A percentile compares a stretch with the other conserved stretches of the same genome.
Conservation (phyloP, 2,888 invertebrate genomes). For the Drosophila prostipennis region DNA sequence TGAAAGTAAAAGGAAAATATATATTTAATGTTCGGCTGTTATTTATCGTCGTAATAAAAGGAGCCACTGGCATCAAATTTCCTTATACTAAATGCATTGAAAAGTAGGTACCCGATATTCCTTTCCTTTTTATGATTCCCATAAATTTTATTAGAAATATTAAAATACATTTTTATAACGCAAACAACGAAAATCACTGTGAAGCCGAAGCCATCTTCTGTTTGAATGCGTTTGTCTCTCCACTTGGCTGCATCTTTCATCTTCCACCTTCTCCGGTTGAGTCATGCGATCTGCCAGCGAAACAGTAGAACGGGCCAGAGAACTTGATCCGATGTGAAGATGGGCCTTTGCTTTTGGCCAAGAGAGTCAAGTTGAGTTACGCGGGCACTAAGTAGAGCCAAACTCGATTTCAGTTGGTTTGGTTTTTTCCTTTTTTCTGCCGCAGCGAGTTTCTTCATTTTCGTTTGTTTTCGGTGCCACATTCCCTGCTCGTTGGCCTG, state of each 20-base stretch:
- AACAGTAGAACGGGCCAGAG: constrained; percentile 59
- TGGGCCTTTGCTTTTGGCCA: constrained; percentile 12
- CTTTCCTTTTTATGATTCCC: neutral
- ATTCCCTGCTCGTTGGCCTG: constrained; percentile 48
- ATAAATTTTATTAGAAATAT: neutral
- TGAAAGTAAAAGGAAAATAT: neutral
- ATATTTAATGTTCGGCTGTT: neutral
- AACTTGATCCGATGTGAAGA: constrained; percentile 40
- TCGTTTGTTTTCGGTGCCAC: constrained; percentile 46
- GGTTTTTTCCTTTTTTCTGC: constrained; percentile 1
- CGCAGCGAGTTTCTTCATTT: constrained; percentile 36
- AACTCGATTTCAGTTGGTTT: constrained; percentile 55
- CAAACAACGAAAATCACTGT: neutral
- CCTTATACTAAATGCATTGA: neutral
- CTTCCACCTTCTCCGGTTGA: constrained; percentile 51
- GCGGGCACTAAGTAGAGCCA: constrained; percentile 38
- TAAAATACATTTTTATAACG: neutral
- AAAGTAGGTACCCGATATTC: neutral
- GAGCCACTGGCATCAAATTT: neutral
- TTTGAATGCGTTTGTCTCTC: constrained; percentile 46
- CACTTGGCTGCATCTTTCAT: constrained; percentile 37
- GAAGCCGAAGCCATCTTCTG: constrained; percentile 24
- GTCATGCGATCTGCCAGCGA: constrained; percentile 52
- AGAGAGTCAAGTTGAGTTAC: constrained; percentile 31
- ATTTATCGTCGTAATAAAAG: neutral